Evolutionary conservation across 2,797 vertebrate species (phyloP), one percentile per base, ranked within the genome.

Genomic region (Neosalanx taihuensis): DNA sequence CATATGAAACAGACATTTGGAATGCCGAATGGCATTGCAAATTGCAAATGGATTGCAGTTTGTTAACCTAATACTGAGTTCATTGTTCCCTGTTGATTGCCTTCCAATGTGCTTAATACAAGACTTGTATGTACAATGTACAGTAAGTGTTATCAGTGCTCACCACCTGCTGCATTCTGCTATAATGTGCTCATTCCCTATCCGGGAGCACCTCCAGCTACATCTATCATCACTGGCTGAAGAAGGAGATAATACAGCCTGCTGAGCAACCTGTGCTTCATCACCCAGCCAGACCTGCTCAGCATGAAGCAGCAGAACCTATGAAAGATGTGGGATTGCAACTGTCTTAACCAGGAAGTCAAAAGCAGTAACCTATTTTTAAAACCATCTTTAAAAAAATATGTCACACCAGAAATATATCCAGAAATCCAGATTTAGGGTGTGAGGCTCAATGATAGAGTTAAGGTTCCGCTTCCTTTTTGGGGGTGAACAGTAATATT

Each of bases 81-180:
- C 91, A 66, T 71, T 87, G 84, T 84, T 85, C 90, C 90, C 91
- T 96, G 95, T 97, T 96, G 94, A 94, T 91, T 92, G 92, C 85
- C 80, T 94, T 95, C 95, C 93, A 87, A 0, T 84, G 92, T 94
- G 94, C 86, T 94, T 95, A 95, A 96, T 97, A 94, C 94, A 93
- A 95, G 93, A 95, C 94, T 94, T 95, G 94, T 95, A 95, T 94
- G 92, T 94, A 90, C 96, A 46, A 46, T 13, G 41, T 46, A 46
- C 41, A 46, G 41, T 46, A 96, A 96, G 95, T 96, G 94, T 94
- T 90, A 94, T 94, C 94, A 94, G 94, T 86, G 89, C 86, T 88
- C 92, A 87, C 94, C 96, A 96, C 94, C 95, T 97, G 96, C 92
- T 89, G 92, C 83, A 89, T 93, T 87, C 79, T 90, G 85, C 85